These are phyloP conservation scores for Gymnobelideus leadbeateri DNA, from an alignment of 2,113 vertebrate genomes.

Conservation along the genomic window DNA sequence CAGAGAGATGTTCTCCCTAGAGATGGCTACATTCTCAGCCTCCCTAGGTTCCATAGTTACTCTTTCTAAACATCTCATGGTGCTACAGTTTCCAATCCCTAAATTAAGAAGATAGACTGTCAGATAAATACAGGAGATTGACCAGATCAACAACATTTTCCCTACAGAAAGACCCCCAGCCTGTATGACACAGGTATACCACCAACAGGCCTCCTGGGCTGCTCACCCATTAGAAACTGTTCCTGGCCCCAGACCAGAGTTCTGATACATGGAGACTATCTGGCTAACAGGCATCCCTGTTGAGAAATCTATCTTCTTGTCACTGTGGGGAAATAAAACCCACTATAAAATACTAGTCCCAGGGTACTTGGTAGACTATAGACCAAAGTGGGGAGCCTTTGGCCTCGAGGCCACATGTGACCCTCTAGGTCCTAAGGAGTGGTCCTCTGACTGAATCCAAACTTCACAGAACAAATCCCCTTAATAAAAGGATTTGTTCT, in stretches of 20 bases:
- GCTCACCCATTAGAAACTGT: not conserved
- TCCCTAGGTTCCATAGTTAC: not conserved
- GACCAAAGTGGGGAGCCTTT: too few relatives aligned
- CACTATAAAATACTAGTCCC: not conserved
- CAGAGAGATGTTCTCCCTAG: too few relatives aligned
- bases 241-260: not conserved
- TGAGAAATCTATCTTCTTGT: not conserved
- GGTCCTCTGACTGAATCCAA: too few relatives aligned
- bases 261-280: not conserved
- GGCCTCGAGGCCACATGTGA: too few relatives aligned
- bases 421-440: too few relatives aligned
- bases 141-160: not conserved
- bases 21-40: not conserved
- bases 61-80: not conserved
- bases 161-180: not conserved
- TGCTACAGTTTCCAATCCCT: not conserved
- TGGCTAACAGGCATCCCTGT: not conserved
- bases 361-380: not conserved
- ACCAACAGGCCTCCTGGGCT: not conserved
- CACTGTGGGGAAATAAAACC: not conserved
- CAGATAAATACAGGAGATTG: not conserved
- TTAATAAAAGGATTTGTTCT: too few relatives aligned
- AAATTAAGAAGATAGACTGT: not conserved
- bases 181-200: not conserved
- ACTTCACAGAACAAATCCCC: too few relatives aligned